phyloP scores from a whole-genome alignment of 2,888 invertebrate species.

The Morpho deidamia region DNA sequence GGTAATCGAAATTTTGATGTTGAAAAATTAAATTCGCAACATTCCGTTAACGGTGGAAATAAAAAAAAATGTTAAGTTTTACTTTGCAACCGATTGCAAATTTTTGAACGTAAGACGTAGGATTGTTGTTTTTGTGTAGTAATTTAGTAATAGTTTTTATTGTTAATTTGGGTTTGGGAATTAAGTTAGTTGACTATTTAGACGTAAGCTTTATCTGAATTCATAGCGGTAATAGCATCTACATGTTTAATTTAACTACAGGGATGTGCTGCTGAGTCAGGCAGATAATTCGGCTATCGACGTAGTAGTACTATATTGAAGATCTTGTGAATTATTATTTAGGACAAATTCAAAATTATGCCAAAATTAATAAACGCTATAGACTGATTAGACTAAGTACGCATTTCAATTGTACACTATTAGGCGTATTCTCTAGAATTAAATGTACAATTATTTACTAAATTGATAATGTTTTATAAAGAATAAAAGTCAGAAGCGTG shows the following conservation, averaged over 20 bases:
- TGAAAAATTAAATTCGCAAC: slow-evolving; percentile 51
- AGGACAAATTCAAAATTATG: slow-evolving; percentile 49
- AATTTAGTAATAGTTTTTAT: slow-evolving; percentile 68
- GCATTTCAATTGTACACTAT: slow-evolving; percentile 74
- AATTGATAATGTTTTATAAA: slow-evolving; percentile 57
- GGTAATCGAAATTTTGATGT: slow-evolving; percentile 42
- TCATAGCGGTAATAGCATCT: slow-evolving; percentile 67
- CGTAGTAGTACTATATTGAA: slow-evolving; percentile 39
- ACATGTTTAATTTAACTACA: slow-evolving; percentile 73
- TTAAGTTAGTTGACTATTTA: slow-evolving; percentile 72
- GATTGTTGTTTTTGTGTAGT: slow-evolving; percentile 73
- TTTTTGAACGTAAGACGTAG: slow-evolving; percentile 58
- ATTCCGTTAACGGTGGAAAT: slow-evolving; percentile 55
- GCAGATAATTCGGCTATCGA: slow-evolving; percentile 55
- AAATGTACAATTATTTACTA: slow-evolving; percentile 73
- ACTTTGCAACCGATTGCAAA: slow-evolving; percentile 70
- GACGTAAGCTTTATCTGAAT: slow-evolving; percentile 74
- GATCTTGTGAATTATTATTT: slow-evolving; percentile 54
- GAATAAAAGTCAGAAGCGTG: slow-evolving; percentile 57
- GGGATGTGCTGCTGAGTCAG: slow-evolving; percentile 70
- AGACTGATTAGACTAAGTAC: slow-evolving; percentile 77
- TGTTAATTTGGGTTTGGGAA: slow-evolving; percentile 78
- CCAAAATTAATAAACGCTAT: slow-evolving; percentile 77
- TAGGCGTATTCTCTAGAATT: slow-evolving; percentile 74
- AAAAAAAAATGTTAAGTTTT: slow-evolving; percentile 70